Conservation (phyloP, 2,113 vertebrate genomes). For the Tichodroma muraria region DNA sequence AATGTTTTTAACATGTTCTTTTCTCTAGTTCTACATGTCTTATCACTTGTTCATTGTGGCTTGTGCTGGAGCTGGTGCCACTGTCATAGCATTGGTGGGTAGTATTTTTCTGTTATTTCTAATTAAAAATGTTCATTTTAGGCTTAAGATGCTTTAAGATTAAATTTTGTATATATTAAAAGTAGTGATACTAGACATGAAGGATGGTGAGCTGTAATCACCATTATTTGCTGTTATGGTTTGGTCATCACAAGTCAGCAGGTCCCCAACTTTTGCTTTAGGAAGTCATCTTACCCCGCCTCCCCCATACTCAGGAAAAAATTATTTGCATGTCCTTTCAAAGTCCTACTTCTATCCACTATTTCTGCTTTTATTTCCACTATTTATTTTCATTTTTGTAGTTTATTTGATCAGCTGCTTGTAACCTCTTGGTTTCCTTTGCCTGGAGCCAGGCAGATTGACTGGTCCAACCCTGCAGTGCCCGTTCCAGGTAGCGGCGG, state of each 20-base stretch:
- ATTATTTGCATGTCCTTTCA: neutral
- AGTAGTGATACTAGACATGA: neutral
- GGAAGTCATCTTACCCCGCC: neutral
- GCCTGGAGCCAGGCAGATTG: neutral
- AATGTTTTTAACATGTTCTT: constrained; percentile 10
- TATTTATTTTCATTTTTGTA: neutral
- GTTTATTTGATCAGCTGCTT: neutral
- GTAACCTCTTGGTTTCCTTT: neutral
- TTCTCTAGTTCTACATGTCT: constrained; percentile 92
- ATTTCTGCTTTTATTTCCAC: neutral
- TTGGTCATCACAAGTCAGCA: neutral
- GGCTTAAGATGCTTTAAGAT: constrained; percentile 7
- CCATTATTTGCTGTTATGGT: neutral
- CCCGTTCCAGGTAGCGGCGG: neutral
- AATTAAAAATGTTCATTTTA: neutral
- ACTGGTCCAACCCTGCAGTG: neutral
- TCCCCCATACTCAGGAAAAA: neutral
- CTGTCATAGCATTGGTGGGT: constrained; percentile 97
- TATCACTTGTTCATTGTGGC: constrained; percentile 98
- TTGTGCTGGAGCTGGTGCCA: constrained; percentile 94
- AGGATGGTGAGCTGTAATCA: neutral
- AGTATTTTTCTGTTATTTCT: neutral
- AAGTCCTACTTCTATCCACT: neutral
- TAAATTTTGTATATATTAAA: neutral
- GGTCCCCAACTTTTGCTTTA: neutral